Evolutionary conservation across 1,140 invertebrate genomes (phyloP).

Genomic region (Drosophila grimshawi): DNA sequence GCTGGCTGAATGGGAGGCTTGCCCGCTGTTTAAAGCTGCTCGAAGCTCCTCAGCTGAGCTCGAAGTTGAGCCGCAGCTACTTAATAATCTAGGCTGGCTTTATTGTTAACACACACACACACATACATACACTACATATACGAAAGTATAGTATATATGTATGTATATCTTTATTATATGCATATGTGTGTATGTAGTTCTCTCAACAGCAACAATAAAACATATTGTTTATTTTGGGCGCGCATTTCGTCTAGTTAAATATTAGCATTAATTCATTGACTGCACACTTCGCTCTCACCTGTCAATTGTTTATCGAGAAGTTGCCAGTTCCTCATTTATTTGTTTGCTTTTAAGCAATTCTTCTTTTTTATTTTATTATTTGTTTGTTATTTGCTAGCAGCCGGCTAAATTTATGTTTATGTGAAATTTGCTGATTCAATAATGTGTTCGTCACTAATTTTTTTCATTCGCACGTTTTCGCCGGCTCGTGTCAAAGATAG

Average conservation of each 20-base stretch:
- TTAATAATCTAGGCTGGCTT: slow-evolving; percentile 43
- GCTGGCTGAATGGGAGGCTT: slow-evolving; percentile 21
- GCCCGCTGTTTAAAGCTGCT: slow-evolving; percentile 36
- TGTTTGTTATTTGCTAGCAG: background rate
- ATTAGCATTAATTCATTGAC: slow-evolving; percentile 42
- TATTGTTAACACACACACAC: slow-evolving; percentile 26
- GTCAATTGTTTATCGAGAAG: slow-evolving; percentile 28
- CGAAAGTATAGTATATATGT: background rate
- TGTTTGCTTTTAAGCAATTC: background rate
- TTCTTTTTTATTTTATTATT: background rate
- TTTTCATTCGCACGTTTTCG: no score
- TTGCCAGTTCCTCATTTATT: background rate
- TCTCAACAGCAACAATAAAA: background rate
- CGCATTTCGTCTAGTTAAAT: slow-evolving; percentile 40
- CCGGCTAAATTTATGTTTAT: slow-evolving; percentile 7
- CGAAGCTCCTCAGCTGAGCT: slow-evolving; percentile 4
- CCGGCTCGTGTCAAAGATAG: no score
- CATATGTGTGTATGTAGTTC: background rate
- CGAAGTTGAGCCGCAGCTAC: slow-evolving; percentile 3
- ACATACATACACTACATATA: background rate
- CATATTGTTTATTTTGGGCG: slow-evolving; percentile 47
- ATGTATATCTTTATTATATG: background rate
- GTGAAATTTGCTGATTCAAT: background rate
- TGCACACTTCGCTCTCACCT: slow-evolving; percentile 42
- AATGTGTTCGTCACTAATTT: no score